These are phyloP conservation scores for Dallia pectoralis DNA, from an alignment of 2,797 vertebrate species.

Conservation along the genomic window DNA sequence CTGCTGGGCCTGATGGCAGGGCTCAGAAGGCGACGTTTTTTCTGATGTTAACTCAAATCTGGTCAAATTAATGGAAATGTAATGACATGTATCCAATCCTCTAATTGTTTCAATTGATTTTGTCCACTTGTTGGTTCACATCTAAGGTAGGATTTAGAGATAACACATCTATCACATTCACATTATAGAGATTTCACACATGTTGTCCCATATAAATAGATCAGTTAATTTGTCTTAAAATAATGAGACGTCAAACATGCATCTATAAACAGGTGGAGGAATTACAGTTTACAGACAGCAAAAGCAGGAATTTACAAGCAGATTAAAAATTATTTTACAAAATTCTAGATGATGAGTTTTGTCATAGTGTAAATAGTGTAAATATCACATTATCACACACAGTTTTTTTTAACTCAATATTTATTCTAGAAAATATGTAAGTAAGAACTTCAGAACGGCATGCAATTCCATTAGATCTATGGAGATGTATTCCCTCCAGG, in stretches of 20 bases:
- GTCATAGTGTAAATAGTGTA: too few species aligned
- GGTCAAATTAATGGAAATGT: conserved; percentile 63
- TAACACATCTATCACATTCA: background rate
- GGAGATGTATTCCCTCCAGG: background rate
- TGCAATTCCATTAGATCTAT: background rate
- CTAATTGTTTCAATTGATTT: conserved; percentile 36
- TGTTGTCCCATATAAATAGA: background rate
- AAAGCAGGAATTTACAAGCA: too few species aligned
- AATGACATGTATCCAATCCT: conserved; percentile 25
- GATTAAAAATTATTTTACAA: too few species aligned
- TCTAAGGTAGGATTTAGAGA: background rate
- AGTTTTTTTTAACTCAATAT: too few species aligned
- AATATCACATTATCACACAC: too few species aligned
- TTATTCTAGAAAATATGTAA: too few species aligned
- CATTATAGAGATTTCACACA: background rate
- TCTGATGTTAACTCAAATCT: conserved; percentile 66
- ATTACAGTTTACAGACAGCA: background rate
- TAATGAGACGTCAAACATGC: background rate
- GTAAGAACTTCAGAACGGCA: too few species aligned
- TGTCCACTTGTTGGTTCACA: background rate
- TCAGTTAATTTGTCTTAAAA: background rate
- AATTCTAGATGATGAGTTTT: too few species aligned
- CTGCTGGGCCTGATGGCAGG: background rate
- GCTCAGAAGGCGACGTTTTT: conserved; percentile 52
- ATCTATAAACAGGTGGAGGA: background rate